Conservation (phyloP, 2,797 vertebrate genomes). For the Peromyscus aztecus region DNA sequence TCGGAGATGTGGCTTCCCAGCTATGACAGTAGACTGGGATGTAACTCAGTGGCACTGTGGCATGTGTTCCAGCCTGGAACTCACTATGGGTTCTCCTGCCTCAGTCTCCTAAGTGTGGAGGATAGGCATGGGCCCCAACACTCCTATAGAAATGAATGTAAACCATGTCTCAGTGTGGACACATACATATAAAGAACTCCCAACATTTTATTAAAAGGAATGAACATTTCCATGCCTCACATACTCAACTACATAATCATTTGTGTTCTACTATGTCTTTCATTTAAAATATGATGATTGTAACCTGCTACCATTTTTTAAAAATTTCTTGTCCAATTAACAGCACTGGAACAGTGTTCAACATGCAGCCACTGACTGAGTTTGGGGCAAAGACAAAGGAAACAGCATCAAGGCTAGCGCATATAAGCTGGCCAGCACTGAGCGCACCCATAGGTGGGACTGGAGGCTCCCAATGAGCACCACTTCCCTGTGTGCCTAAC, state of each 20-base stretch:
- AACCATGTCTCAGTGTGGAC: not conserved
- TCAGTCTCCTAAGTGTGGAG: not conserved
- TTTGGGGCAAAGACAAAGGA: not conserved
- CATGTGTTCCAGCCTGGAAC: not conserved
- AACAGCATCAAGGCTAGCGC: not conserved
- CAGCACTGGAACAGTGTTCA: not conserved
- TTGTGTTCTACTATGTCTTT: constrained; percentile 20
- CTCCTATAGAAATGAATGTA: constrained; percentile 17
- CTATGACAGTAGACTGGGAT: not conserved
- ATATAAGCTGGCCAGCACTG: not conserved
- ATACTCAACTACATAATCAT: not conserved
- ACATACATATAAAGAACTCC: not conserved
- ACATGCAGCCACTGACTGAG: not conserved
- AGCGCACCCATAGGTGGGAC: not conserved
- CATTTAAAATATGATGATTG: not conserved
- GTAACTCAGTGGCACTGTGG: not conserved
- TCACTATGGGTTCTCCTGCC: not conserved
- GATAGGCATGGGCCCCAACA: not conserved
- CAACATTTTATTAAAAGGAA: constrained; percentile 11
- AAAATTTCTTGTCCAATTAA: not conserved
- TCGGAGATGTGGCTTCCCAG: not conserved
- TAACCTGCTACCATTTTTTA: not conserved
- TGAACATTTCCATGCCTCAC: not conserved
- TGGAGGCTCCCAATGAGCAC: not conserved
- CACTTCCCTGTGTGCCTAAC: not conserved